phyloP scores from a whole-genome alignment of 2,797 vertebrate genomes.

The Alcedo quadribrachys region DNA sequence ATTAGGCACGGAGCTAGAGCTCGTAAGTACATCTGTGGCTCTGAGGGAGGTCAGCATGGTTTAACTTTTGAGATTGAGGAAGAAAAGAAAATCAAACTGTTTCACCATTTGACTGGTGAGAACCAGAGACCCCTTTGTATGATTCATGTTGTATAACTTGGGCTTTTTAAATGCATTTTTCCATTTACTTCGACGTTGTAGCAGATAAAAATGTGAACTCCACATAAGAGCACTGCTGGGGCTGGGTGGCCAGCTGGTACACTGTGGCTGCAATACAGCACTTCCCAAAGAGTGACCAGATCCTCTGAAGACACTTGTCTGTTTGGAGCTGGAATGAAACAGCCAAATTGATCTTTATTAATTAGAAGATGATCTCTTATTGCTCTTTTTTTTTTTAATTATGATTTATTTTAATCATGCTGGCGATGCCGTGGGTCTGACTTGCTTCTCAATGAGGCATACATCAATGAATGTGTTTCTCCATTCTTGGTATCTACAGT shows the following conservation, averaged over 20 bases:
- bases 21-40: slow-evolving; percentile 40
- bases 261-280: not conserved
- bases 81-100: slow-evolving; percentile 1
- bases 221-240: accelerated
- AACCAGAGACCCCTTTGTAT: not conserved
- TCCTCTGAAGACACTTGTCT: not conserved
- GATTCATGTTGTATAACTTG: not conserved
- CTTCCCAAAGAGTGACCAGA: not conserved
- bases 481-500: not conserved
- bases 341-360: not conserved
- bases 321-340: not conserved
- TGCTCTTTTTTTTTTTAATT: not conserved
- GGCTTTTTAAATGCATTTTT: not conserved
- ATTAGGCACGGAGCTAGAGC: slow-evolving; percentile 38
- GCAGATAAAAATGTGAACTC: not conserved
- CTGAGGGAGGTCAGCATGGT: slow-evolving; percentile 47
- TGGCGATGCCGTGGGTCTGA: not conserved
- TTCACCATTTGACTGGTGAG: not conserved
- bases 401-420: not conserved
- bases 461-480: accelerated
- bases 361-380: not conserved
- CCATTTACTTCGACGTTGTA: accelerated
- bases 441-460: not conserved
- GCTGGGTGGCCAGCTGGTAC: no score
- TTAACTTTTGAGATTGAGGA: slow-evolving; percentile 22